These are phyloP conservation scores for Diglossa cyanea DNA, from an alignment of 2,797 vertebrate species.

Conservation along the genomic window DNA sequence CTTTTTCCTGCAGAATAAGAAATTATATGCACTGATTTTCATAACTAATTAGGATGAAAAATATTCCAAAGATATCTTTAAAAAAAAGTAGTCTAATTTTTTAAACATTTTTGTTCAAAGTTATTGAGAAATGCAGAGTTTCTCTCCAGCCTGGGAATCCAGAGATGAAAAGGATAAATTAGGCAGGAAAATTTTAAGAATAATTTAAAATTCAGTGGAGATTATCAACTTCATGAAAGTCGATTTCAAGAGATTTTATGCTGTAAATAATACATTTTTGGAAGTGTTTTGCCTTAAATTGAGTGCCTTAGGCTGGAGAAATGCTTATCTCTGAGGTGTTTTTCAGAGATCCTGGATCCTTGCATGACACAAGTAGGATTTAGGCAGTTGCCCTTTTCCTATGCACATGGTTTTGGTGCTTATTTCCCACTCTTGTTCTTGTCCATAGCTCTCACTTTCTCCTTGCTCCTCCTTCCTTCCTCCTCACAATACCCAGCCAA, in stretches of 20 bases:
- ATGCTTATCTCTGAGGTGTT: background rate
- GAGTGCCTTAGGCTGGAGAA: background rate
- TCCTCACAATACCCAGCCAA: background rate
- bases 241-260: background rate
- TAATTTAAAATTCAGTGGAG: background rate
- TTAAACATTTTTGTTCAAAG: background rate
- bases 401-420: background rate
- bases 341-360: background rate
- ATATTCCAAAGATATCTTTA: background rate
- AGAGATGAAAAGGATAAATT: background rate
- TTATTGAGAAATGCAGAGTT: background rate
- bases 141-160: background rate
- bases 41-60: background rate
- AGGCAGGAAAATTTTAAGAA: background rate
- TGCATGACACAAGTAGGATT: background rate
- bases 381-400: background rate
- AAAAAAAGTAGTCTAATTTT: background rate
- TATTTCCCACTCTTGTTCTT: background rate
- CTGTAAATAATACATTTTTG: background rate
- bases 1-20: background rate
- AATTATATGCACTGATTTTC: background rate
- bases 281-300: background rate
- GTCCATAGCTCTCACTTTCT: background rate
- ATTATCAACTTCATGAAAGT: background rate
- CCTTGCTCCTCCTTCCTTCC: background rate